Evolutionary conservation across 2,888 invertebrate species (phyloP).

Genomic region (Vannuccia rotundouncinata): DNA sequence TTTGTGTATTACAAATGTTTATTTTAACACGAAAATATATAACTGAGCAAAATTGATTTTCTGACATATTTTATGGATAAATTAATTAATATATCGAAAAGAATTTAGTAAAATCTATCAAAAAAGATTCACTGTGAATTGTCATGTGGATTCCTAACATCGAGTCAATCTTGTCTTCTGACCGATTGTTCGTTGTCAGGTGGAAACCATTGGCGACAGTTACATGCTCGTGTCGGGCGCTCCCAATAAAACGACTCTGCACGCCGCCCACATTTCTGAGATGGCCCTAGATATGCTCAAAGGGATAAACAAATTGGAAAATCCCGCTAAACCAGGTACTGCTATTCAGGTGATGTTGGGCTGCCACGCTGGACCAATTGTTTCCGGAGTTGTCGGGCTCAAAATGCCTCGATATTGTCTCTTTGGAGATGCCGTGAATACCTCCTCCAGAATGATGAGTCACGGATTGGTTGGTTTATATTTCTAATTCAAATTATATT

Average conservation of each 20-base stretch:
- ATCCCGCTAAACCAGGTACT: constrained; percentile 28
- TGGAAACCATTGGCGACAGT: constrained; percentile 93
- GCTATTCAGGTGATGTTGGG: constrained; percentile 31
- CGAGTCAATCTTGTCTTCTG: too few species aligned
- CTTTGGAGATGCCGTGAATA: constrained; percentile 52
- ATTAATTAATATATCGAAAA: too few species aligned
- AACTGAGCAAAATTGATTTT: too few species aligned
- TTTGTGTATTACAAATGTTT: too few species aligned
- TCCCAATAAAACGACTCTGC: constrained; percentile 78
- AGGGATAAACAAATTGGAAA: constrained; percentile 41
- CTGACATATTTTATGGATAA: too few species aligned
- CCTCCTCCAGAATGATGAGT: constrained; percentile 47
- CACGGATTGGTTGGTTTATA: constrained; percentile 35
- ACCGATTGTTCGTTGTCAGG: too few species aligned
- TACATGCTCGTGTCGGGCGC: constrained; percentile 97
- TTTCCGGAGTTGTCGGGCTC: constrained; percentile 77
- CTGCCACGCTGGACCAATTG: constrained; percentile 48
- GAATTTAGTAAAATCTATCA: too few species aligned
- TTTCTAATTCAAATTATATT: neutral
- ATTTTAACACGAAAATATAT: too few species aligned
- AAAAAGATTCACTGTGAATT: too few species aligned
- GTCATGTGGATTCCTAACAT: too few species aligned
- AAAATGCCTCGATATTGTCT: constrained; percentile 83
- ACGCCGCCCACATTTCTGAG: constrained; percentile 66
- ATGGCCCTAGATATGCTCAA: constrained; percentile 73